Conservation (phyloP, 2,888 invertebrate genomes). For the Caradrina clavipalpis region DNA sequence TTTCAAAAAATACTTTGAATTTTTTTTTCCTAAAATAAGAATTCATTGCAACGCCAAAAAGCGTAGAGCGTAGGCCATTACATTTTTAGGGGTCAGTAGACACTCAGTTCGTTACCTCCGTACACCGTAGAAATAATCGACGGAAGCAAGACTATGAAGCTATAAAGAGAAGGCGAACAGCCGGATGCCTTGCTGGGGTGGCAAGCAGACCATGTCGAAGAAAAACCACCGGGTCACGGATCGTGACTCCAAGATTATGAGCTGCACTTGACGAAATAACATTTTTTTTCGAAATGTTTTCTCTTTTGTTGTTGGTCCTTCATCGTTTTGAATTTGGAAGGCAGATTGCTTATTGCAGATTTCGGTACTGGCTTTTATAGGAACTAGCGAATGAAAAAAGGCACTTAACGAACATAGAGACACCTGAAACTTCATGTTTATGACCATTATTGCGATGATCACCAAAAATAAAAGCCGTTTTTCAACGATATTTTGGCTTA, state of each 20-base stretch:
- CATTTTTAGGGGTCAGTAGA: constrained; percentile 78
- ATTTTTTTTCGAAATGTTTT: constrained; percentile 18
- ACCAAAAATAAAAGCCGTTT: too few species aligned
- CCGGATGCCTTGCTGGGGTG: constrained; percentile 80
- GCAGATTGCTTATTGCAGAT: neutral
- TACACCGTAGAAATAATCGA: constrained; percentile 76
- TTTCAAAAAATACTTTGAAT: too few species aligned
- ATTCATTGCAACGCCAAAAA: constrained; percentile 40
- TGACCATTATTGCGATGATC: too few species aligned
- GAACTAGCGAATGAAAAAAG: too few species aligned
- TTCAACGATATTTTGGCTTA: too few species aligned
- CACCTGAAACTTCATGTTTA: too few species aligned
- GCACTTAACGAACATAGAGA: too few species aligned
- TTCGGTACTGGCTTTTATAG: too few species aligned
- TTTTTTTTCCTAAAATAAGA: neutral
- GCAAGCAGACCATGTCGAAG: constrained; percentile 79
- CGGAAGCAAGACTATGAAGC: constrained; percentile 76
- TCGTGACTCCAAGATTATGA: constrained; percentile 48
- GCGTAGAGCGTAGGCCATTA: constrained; percentile 45
- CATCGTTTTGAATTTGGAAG: neutral
- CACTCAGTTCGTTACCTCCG: constrained; percentile 77
- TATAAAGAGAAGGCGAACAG: constrained; percentile 71
- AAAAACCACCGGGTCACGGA: constrained; percentile 66
- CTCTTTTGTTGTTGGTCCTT: neutral
- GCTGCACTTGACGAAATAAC: constrained; percentile 43